Conservation (phyloP, 1,140 invertebrate genomes). For the Caenorhabditis briggsae region DNA sequence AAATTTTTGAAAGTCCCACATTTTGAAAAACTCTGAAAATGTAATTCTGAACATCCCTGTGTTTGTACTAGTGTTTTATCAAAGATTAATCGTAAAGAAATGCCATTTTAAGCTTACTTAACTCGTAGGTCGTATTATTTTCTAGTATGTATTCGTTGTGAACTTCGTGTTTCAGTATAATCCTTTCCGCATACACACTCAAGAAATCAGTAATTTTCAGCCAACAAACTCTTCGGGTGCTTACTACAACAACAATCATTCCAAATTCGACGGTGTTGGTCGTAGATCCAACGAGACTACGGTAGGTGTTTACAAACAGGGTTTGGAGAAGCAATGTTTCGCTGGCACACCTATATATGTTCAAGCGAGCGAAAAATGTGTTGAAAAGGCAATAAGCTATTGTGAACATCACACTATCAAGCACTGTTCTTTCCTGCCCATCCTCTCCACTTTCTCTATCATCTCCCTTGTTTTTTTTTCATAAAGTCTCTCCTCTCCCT, state of each 20-base stretch:
- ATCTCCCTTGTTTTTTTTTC: neutral
- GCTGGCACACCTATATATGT: constrained; percentile 7
- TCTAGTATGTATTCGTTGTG: neutral
- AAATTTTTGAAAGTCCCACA: too few relatives aligned
- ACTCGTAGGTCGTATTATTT: too few relatives aligned
- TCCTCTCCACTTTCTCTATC: neutral
- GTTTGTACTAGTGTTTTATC: too few relatives aligned
- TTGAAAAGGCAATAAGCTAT: constrained; percentile 8
- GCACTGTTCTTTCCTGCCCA: neutral
- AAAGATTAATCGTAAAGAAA: too few relatives aligned
- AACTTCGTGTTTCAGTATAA: neutral
- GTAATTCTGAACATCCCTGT: too few relatives aligned
- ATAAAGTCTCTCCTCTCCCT: neutral
- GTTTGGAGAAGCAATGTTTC: neutral
- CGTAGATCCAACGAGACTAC: constrained; percentile 26
- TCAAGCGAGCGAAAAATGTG: neutral
- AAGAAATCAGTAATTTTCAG: constrained; percentile 7
- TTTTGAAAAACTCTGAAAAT: too few relatives aligned
- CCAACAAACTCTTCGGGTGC: neutral
- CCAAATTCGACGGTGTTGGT: constrained; percentile 1
- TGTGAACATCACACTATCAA: constrained; percentile 33
- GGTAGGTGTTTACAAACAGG: neutral
- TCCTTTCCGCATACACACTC: neutral
- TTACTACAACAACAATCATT: constrained; percentile 11
- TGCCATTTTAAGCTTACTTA: neutral